Conservation (phyloP, 2,113 vertebrate species). For the Lates calcarifer region DNA sequence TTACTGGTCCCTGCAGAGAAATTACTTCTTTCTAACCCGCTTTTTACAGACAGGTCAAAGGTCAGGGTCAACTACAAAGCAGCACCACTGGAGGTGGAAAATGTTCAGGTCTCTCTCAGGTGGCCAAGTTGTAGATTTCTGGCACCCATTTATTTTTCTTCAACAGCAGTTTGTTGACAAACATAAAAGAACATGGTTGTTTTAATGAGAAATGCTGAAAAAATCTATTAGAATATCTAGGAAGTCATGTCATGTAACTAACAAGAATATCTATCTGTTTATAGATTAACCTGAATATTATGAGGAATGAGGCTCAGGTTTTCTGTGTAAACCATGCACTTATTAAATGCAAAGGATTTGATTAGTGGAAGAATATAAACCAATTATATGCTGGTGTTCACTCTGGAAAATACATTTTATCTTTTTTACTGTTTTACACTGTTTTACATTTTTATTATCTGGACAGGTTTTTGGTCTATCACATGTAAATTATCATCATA, state of each 20-base stretch:
- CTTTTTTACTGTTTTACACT: not conserved
- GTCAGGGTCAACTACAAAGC: slow-evolving; percentile 54
- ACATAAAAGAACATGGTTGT: not conserved
- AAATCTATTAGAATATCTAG: not conserved
- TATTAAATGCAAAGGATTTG: not conserved
- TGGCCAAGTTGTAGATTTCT: not conserved
- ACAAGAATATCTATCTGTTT: not conserved
- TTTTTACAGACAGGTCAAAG: slow-evolving; percentile 35
- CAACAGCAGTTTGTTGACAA: not conserved
- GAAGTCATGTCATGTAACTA: not conserved
- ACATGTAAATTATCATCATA: not conserved
- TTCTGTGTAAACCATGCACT: not conserved
- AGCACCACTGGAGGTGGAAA: slow-evolving; percentile 26
- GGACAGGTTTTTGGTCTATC: not conserved
- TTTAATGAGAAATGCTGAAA: not conserved
- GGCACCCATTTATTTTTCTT: not conserved
- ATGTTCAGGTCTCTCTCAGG: slow-evolving; percentile 19
- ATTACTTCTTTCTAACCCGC: not conserved
- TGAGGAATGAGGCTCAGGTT: not conserved
- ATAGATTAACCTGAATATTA: not conserved
- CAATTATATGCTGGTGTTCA: not conserved
- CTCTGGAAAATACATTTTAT: not conserved
- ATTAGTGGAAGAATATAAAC: too few relatives aligned
- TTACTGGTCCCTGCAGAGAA: slow-evolving; percentile 41
- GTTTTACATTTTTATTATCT: not conserved